A percentile compares a stretch with the other conserved stretches of the same genome.
phyloP scores from a whole-genome alignment of 1,140 invertebrate species.

The Polyergus mexicanus region DNA sequence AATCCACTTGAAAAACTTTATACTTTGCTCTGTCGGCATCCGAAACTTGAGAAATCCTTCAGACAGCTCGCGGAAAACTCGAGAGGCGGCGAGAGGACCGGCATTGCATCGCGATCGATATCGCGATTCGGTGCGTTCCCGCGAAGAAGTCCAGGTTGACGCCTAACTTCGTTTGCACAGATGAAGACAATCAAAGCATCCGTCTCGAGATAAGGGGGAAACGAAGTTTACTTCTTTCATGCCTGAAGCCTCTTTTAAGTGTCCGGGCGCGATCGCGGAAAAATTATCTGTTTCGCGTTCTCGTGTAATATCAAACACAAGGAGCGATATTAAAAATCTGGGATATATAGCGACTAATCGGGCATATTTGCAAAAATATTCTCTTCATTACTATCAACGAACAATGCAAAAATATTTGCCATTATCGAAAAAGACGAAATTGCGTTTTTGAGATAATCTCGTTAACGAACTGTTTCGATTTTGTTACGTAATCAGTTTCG shows the following conservation, averaged over 20 bases:
- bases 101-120: slow-evolving; percentile 64
- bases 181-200: slow-evolving; percentile 52
- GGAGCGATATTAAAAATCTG: slow-evolving; percentile 7
- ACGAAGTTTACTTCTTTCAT: slow-evolving; percentile 58
- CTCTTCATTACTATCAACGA: background rate
- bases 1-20: slow-evolving; percentile 63
- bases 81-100: slow-evolving; percentile 38
- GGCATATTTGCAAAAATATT: background rate
- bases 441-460: slow-evolving; percentile 1
- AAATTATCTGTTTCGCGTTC: slow-evolving; percentile 42
- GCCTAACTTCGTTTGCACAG: slow-evolving; percentile 44
- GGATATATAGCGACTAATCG: background rate
- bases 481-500: slow-evolving; percentile 22
- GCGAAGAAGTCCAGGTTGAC: slow-evolving; percentile 49
- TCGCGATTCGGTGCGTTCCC: slow-evolving; percentile 45
- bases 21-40: slow-evolving; percentile 50
- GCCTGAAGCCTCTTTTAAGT: slow-evolving; percentile 53
- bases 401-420: background rate
- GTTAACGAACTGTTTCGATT: background rate
- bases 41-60: slow-evolving; percentile 60
- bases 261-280: slow-evolving; percentile 43
- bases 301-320: background rate
- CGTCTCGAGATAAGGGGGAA: slow-evolving; percentile 56
- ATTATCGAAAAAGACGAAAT: background rate
- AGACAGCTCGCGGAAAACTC: slow-evolving; percentile 59